These are phyloP conservation scores for Rhinichthys osculus DNA, from an alignment of 2,797 vertebrate genomes.

Conservation along the genomic window DNA sequence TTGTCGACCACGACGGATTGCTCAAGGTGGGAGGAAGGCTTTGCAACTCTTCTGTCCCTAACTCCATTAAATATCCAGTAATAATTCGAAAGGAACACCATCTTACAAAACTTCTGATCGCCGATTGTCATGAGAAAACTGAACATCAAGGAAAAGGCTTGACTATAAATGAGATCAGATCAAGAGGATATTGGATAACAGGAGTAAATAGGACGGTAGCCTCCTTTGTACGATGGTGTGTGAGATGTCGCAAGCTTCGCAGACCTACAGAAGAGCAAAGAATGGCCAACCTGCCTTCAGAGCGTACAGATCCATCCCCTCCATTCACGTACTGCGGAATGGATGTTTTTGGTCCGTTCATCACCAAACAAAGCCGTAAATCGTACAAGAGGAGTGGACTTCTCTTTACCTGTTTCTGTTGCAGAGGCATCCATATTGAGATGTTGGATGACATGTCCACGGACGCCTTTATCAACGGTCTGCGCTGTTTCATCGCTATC, in stretches of 20 bases:
- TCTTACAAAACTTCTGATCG: no score
- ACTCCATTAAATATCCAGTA: neutral
- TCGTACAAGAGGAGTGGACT: constrained; percentile 11
- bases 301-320: no score
- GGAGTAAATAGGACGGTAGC: no score
- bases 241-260: no score
- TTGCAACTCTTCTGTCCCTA: neutral
- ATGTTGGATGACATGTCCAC: constrained; percentile 41
- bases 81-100: constrained; percentile 14
- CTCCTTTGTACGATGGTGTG: no score
- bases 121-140: no score
- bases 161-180: no score
- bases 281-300: no score
- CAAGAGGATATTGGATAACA: no score
- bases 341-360: neutral
- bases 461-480: constrained; percentile 23
- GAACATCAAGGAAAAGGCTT: no score
- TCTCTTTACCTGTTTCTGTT: constrained; percentile 35
- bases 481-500: constrained; percentile 22
- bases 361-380: neutral
- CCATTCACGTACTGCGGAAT: neutral
- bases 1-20: neutral
- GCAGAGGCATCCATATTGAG: constrained; percentile 19
- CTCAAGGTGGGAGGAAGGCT: constrained; percentile 23
- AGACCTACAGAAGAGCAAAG: no score